phyloP scores from a whole-genome alignment of 1,140 invertebrate species.

The Drosophila malerkotliana region DNA sequence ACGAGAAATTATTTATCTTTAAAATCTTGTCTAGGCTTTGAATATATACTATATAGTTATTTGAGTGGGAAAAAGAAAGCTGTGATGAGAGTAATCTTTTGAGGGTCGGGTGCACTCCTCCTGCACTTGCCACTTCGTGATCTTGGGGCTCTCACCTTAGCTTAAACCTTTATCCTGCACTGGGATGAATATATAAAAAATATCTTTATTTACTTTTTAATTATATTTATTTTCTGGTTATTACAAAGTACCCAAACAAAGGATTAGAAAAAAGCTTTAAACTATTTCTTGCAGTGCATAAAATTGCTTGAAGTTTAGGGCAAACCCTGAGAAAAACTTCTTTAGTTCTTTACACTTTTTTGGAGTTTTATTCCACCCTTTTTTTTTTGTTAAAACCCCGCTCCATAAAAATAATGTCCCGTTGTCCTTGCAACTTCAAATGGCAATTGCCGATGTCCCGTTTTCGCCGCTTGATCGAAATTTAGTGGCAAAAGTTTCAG shows the following conservation, averaged over 20 bases:
- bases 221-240: no score
- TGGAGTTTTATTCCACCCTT: conserved; percentile 13
- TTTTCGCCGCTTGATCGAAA: conserved; percentile 56
- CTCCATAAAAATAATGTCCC: conserved; percentile 67
- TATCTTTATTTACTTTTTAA: no score
- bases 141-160: no score
- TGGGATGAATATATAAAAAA: no score
- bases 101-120: no score
- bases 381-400: conserved; percentile 57
- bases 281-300: conserved; percentile 1
- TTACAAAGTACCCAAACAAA: no score
- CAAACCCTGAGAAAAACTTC: conserved; percentile 35
- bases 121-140: no score
- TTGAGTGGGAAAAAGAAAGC: not conserved
- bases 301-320: conserved; percentile 9
- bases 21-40: not conserved
- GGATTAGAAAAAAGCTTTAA: not conserved
- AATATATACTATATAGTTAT: no score
- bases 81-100: no score
- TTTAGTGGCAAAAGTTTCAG: conserved; percentile 45
- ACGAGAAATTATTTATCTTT: not conserved
- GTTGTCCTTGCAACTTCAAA: conserved; percentile 65
- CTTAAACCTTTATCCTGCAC: no score
- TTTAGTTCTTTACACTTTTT: conserved; percentile 41
- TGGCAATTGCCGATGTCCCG: conserved; percentile 41